phyloP scores from a whole-genome alignment of 1,140 invertebrate species.

The Megalonaias nervosa region DNA sequence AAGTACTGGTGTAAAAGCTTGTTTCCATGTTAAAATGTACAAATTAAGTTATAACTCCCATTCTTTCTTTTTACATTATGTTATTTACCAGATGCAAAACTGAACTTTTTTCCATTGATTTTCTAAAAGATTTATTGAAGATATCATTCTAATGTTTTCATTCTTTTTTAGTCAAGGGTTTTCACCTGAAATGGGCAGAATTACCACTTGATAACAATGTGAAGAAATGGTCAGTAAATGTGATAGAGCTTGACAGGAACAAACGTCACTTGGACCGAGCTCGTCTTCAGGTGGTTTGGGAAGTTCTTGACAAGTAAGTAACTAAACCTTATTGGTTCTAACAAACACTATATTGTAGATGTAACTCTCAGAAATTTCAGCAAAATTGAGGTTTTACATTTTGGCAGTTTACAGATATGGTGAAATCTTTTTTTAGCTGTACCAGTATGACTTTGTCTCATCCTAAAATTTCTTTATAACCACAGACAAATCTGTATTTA shows the following conservation, averaged over 20 bases:
- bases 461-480: neutral
- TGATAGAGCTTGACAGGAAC: constrained; percentile 91
- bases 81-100: too few species aligned
- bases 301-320: constrained; percentile 91
- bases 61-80: too few species aligned
- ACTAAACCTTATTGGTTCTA: neutral
- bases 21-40: too few species aligned
- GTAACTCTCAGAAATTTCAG: neutral
- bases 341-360: neutral
- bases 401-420: neutral
- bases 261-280: constrained; percentile 98
- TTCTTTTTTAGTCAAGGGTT: constrained; percentile 88
- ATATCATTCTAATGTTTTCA: neutral
- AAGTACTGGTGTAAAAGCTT: neutral
- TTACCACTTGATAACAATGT: constrained; percentile 95
- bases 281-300: constrained; percentile 96
- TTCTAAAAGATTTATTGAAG: neutral
- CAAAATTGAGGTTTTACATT: neutral
- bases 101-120: too few species aligned
- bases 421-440: neutral
- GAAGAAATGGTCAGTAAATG: constrained; percentile 94
- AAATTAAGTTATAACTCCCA: too few species aligned
- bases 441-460: neutral
- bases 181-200: constrained; percentile 98
- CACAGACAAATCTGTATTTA: neutral